Conservation (phyloP, 2,113 vertebrate species). For the Todiramphus chloris region DNA sequence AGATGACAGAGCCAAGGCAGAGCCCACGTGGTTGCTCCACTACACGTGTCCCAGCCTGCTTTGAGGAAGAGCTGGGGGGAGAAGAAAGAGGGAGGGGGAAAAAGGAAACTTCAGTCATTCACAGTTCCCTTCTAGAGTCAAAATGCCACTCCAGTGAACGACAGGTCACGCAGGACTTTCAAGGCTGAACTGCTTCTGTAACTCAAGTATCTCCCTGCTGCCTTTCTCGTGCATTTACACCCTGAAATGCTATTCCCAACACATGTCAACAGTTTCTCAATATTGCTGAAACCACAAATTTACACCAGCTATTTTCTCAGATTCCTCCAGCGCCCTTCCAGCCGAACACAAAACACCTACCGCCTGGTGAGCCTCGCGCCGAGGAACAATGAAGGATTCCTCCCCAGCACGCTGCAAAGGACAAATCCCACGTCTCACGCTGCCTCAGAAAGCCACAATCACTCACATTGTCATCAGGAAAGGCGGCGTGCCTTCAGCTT, state of each 20-base stretch:
- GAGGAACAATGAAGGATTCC: background rate
- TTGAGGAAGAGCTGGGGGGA: background rate
- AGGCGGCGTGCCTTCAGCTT: background rate
- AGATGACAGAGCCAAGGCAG: background rate
- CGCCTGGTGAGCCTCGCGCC: background rate
- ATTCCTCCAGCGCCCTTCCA: background rate
- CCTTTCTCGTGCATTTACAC: background rate
- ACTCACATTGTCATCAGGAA: background rate
- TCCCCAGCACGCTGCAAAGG: background rate
- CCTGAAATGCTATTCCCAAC: background rate
- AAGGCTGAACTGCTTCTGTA: background rate
- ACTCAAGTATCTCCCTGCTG: background rate
- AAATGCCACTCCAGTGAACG: rapidly evolving
- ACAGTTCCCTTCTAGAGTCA: background rate
- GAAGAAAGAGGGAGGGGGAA: rapidly evolving
- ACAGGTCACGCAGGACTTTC: background rate
- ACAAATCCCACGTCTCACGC: background rate
- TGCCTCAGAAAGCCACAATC: background rate
- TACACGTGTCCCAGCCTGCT: rapidly evolving
- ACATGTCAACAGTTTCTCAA: background rate
- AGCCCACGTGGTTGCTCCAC: background rate
- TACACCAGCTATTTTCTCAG: background rate
- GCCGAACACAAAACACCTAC: background rate
- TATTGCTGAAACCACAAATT: background rate
- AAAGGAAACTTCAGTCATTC: background rate